Conservation (phyloP, 1,140 invertebrate genomes). For the Panagrolaimus sp. region DNA sequence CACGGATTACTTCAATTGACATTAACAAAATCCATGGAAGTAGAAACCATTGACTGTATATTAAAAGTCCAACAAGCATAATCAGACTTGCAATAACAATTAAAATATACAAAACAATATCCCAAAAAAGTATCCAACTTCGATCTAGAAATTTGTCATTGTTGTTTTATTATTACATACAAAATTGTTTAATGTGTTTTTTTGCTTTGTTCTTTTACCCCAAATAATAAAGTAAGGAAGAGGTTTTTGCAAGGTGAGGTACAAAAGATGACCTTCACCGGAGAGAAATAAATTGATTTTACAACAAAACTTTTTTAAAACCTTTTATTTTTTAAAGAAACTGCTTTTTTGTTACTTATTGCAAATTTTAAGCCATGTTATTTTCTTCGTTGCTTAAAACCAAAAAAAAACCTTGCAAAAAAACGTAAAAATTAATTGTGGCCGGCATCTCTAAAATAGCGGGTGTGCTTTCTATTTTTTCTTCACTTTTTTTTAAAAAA, state of each 20-base stretch:
- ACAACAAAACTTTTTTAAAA: background rate
- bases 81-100: slow-evolving; percentile 52
- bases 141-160: slow-evolving; percentile 39
- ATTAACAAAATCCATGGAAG: slow-evolving; percentile 57
- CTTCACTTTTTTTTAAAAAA: too few species aligned
- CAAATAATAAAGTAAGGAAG: background rate
- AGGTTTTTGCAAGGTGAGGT: background rate
- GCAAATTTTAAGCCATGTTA: too few species aligned
- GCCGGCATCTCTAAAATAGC: too few species aligned
- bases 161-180: too few species aligned
- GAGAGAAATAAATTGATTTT: background rate
- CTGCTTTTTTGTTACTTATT: too few species aligned
- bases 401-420: background rate
- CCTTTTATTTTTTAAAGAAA: too few species aligned
- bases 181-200: too few species aligned
- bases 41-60: slow-evolving; percentile 52
- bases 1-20: slow-evolving; percentile 54
- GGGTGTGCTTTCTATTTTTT: too few species aligned
- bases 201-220: too few species aligned
- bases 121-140: slow-evolving; percentile 36
- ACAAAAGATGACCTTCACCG: background rate
- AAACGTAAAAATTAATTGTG: background rate
- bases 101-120: slow-evolving; percentile 48
- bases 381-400: background rate
- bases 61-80: slow-evolving; percentile 43